Evolutionary conservation across 2,888 invertebrate species (phyloP), one percentile per base, ranked within the genome.

Genomic region (Aphodius sticticus): DNA sequence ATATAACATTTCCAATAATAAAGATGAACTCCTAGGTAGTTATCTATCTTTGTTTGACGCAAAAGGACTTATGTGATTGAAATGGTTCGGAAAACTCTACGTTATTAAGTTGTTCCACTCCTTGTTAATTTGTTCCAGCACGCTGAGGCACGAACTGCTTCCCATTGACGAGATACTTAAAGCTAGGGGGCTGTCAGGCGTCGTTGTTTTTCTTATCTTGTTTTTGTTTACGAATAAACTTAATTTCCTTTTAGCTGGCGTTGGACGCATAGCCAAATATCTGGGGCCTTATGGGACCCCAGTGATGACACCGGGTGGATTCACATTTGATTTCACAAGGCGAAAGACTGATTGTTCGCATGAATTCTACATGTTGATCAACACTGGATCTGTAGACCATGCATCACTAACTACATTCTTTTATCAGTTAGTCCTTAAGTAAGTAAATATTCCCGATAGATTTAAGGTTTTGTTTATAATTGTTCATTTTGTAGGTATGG

Each of bases 361-460:
- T 83, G 96, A 97, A 88, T 96, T 94, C 87, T 95, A 94, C 86
- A 94, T 96, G 93, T 90, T 95, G 69, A 91, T 95, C 4, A 92
- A 96, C 78, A 91, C 95, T 12, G 96, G 96, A 0, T 92, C 92
- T 35, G 88, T 95, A 69, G 94, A 95, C 37, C 96, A 95, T 84
- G 91, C 93, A 85, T 94, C 95, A 78, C 90, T 96, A 82, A 92
- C 94, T 0, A 92, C 93, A 84, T 93, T 96, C 86, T 92, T 96
- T 83, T 92, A 94, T 79, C 90, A 92, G 16, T 88, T 96, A 53
- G 93, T 95, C 92, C 88, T 92, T 82, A 91, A 92, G 96, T 96
- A 87, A 89, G 90, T 89, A 79, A 12, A 15, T 14, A 37, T 76
- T 69, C 26, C 26, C 26, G 26, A 72, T 53, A 12, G 53, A 53